phyloP scores from a whole-genome alignment of 2,888 invertebrate species.

The Aromia moschata region DNA sequence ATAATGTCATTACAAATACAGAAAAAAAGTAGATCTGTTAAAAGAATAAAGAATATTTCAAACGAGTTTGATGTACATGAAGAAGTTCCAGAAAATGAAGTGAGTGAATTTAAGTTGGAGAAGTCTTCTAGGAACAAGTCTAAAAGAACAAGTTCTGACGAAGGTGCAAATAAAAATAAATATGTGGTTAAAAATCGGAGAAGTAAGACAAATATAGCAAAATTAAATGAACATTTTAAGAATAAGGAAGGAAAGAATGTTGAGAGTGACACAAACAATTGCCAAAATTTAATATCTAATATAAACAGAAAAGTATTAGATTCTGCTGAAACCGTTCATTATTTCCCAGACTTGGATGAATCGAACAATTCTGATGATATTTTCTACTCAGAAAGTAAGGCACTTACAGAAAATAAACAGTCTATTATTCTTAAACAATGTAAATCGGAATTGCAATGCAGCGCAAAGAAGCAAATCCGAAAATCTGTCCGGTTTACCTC shows the following conservation, averaged over 20 bases:
- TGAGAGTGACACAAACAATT: no score
- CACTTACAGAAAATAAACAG: not conserved
- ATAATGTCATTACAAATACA: not conserved
- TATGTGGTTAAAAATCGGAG: no score
- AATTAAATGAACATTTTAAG: no score
- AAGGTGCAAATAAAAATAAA: no score
- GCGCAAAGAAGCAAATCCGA: not conserved
- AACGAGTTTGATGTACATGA: no score
- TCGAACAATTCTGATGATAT: not conserved
- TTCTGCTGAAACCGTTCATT: not conserved
- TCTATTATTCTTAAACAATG: no score
- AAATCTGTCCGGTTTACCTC: conserved; percentile 9
- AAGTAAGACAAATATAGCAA: no score
- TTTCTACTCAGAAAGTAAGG: not conserved
- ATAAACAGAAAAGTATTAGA: not conserved
- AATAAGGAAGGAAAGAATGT: no score
- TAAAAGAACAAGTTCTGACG: no score
- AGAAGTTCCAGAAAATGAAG: not conserved
- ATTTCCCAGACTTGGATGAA: not conserved
- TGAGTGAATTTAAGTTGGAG: no score
- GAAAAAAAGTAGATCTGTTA: not conserved
- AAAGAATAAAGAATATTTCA: not conserved
- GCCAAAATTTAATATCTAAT: not conserved
- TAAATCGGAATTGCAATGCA: not conserved
- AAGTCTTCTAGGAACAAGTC: no score